Conservation (phyloP, 2,888 invertebrate species). For the Druceiella hillmani region DNA sequence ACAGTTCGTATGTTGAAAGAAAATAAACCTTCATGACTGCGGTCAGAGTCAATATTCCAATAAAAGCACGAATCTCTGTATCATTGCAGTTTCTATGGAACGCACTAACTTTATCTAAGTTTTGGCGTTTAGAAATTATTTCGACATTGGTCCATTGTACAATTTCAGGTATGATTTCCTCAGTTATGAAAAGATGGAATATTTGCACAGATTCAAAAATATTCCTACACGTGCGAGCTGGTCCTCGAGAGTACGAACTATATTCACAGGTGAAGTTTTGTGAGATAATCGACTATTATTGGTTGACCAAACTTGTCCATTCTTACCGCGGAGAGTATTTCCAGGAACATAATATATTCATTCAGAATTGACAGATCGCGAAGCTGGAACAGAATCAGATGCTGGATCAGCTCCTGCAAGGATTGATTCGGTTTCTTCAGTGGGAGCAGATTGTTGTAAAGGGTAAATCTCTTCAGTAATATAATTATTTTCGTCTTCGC, state of each 20-base stretch:
- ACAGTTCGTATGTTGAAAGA: not conserved
- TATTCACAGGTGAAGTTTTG: not conserved
- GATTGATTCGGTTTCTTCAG: not conserved
- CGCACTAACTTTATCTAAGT: not conserved
- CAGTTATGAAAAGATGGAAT: slow-evolving; percentile 1
- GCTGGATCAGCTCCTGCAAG: not conserved
- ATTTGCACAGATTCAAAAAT: not conserved
- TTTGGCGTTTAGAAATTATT: not conserved
- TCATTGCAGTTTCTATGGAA: not conserved
- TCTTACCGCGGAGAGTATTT: not conserved
- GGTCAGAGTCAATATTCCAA: not conserved
- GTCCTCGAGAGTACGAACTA: slow-evolving; percentile 1
- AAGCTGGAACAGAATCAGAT: not conserved
- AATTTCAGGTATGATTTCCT: slow-evolving; percentile 1
- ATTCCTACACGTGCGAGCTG: not conserved
- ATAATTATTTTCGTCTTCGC: not conserved
- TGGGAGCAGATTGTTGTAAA: not conserved
- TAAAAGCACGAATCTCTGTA: not conserved
- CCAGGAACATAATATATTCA: slow-evolving; percentile 1
- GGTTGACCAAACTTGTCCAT: not conserved
- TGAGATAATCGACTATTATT: not conserved
- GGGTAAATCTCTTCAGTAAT: not conserved
- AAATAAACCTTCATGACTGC: not conserved
- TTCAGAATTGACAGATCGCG: not conserved
- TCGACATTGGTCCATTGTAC: not conserved